A percentile compares a stretch with the other conserved stretches of the same genome.
Evolutionary conservation across 2,113 vertebrate species (phyloP).

Genomic region (Agapornis roseicollis): DNA sequence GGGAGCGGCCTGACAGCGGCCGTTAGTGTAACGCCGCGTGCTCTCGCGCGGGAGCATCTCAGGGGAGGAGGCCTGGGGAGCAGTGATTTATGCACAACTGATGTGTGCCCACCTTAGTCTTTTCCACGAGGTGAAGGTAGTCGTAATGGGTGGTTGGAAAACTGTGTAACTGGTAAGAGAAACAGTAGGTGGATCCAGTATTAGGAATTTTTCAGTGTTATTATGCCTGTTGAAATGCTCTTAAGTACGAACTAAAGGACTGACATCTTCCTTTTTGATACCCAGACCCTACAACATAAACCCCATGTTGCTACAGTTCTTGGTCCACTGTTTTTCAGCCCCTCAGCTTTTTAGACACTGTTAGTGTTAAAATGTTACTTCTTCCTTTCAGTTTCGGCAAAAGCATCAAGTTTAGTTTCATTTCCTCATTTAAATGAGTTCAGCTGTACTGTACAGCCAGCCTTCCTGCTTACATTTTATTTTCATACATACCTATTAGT

Average conservation of each 20-base stretch:
- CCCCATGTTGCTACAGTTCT: accelerated
- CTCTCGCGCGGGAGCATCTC: neutral
- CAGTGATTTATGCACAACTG: neutral
- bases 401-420: neutral
- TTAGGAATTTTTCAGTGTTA: neutral
- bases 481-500: accelerated
- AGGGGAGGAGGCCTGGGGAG: neutral
- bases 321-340: accelerated
- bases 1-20: neutral
- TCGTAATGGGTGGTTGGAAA: accelerated
- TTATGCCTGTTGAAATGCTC: accelerated
- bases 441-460: neutral
- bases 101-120: accelerated
- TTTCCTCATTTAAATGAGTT: neutral
- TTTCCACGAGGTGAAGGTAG: accelerated
- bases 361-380: too few relatives aligned
- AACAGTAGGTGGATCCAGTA: accelerated
- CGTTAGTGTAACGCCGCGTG: accelerated
- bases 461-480: neutral
- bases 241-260: accelerated
- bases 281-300: accelerated
- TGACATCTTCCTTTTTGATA: too few relatives aligned
- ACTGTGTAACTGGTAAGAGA: accelerated
- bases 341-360: accelerated
- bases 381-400: neutral